Conservation (phyloP, 30 jellyfish, hydroid and myxozoan species). For the Aurelia sp. region DNA sequence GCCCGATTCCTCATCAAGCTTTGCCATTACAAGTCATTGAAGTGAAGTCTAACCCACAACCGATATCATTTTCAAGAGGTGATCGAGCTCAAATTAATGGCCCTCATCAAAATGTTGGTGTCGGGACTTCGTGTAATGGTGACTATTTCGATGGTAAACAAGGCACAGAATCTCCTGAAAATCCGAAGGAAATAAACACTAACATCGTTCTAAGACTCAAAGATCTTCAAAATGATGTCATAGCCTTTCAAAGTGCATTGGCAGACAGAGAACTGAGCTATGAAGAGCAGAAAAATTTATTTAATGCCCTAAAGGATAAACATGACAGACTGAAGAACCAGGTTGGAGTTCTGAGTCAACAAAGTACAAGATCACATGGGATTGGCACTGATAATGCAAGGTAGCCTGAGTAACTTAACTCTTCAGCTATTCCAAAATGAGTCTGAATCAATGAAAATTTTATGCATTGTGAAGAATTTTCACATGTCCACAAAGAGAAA, state of each 20-base stretch:
- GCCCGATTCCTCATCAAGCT: conserved; percentile 68
- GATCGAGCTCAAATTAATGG: conserved; percentile 37
- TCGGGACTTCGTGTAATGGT: neutral
- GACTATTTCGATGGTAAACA: neutral
- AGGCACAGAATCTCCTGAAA: neutral
- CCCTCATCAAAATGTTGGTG: conserved; percentile 2
- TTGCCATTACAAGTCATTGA: conserved; percentile 32
- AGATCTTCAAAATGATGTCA: conserved; percentile 68
- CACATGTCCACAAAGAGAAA: no score
- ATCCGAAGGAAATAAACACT: neutral
- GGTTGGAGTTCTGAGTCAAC: conserved; percentile 3
- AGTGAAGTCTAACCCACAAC: conserved; percentile 57
- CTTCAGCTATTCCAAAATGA: no score
- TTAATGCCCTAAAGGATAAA: conserved; percentile 79
- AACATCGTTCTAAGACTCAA: conserved; percentile 37
- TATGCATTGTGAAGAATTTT: no score
- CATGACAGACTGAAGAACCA: conserved; percentile 64
- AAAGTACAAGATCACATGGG: conserved; percentile 25
- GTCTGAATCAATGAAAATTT: no score
- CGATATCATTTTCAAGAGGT: conserved; percentile 34
- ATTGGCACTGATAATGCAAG: conserved; percentile 9
- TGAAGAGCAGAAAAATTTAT: conserved; percentile 65
- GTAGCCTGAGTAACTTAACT: neutral
- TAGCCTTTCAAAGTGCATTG: conserved; percentile 74
- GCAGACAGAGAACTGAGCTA: conserved; percentile 70